Evolutionary conservation across 1,140 invertebrate genomes (phyloP), one percentile per base, ranked within the genome.

Genomic region (Rhyzopertha dominica): DNA sequence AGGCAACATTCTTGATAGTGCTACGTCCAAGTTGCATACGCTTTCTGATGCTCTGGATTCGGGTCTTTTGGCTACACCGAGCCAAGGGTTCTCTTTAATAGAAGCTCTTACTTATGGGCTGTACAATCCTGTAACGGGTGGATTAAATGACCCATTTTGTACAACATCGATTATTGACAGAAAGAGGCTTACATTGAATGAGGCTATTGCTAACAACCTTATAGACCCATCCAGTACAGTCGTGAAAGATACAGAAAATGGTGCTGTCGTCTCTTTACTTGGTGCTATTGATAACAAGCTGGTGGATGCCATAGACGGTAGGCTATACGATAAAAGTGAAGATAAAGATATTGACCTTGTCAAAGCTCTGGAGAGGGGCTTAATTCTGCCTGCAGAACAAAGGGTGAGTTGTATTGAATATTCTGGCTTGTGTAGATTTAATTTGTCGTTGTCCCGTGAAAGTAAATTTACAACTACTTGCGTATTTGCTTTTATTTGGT

Each of bases 341-440:
- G 70, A 71, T 44, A 71, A 73, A 56, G 74, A 75, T 62, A 75
- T 91, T 54, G 85, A 90, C 74, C 81, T 95, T 62, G 72, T 85
- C 46, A 90, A 92, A 74, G 93, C 93, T 56, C 76, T 82, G 62
- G 84, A 92, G 62, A 82, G 82, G 68, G 88, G 90, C 60, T 83
- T 85, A 70, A 80, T 93, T 53, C 77, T 93, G 70, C 80, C 90
- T 65, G 89, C 88, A 65, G 85, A 90, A 79, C 85, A 87, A 64
- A 81, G 89, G 87, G 90, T 94, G 81, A 92, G 89, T 85, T 22
- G 42, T 40, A 12, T 36, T 5, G 20, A 23, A 18, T 22, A 25
- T 16, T 17, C 9, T 23, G 16, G 26, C 18, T 35, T 25, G n/a
- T n/a, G n/a, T n/a, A n/a, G n/a, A n/a, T n/a, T n/a, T n/a, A n/a